Evolutionary conservation across 1,140 invertebrate genomes (phyloP).

Genomic region (Cephus cinctus): DNA sequence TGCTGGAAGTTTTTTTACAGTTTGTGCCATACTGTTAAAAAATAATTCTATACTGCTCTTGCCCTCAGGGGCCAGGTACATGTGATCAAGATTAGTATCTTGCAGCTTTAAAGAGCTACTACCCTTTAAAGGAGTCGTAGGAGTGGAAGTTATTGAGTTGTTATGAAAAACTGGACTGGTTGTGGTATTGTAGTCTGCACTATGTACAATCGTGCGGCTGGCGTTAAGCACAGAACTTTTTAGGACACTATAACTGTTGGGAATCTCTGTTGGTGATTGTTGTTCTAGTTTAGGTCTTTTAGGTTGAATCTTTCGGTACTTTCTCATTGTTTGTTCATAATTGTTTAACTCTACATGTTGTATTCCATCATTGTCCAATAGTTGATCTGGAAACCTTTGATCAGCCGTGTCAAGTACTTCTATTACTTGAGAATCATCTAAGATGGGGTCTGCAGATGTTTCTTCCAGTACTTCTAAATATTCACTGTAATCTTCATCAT

Average conservation of each 20-base stretch:
- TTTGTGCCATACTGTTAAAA: slow-evolving; percentile 48
- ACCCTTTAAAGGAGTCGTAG: neutral
- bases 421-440: slow-evolving; percentile 12
- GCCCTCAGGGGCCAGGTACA: neutral
- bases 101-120: neutral
- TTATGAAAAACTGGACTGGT: slow-evolving; percentile 20
- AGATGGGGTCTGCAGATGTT: slow-evolving; percentile 29
- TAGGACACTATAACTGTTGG: slow-evolving; percentile 15
- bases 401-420: slow-evolving; percentile 18
- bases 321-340: slow-evolving; percentile 42
- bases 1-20: slow-evolving; percentile 43
- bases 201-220: neutral
- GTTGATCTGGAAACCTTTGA: neutral
- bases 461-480: slow-evolving; percentile 44
- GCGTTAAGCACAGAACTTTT: slow-evolving; percentile 12
- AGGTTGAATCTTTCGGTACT: slow-evolving; percentile 44
- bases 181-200: neutral
- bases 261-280: neutral
- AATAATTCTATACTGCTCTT: slow-evolving; percentile 46
- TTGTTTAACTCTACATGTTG: slow-evolving; percentile 25
- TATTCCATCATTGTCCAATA: slow-evolving; percentile 6
- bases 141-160: slow-evolving; percentile 5
- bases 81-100: neutral
- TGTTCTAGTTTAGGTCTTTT: slow-evolving; percentile 26
- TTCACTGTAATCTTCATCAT: slow-evolving; percentile 49